A percentile compares a stretch with the other conserved stretches of the same genome.
Conservation (phyloP, 1,140 invertebrate species). For the Xylocopa sonorina region DNA sequence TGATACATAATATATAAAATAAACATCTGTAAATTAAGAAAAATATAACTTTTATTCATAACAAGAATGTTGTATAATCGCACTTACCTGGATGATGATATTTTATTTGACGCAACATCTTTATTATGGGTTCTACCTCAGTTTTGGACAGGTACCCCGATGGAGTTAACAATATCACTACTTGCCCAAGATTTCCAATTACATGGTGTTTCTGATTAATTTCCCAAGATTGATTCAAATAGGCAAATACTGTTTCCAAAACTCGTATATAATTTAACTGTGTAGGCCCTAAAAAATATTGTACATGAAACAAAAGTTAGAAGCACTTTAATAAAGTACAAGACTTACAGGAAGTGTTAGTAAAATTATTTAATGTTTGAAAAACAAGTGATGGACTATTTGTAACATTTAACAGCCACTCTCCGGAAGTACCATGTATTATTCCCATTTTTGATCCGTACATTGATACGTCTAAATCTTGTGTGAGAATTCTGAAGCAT, state of each 20-base stretch:
- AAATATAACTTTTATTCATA: not conserved
- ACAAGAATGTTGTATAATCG: slow-evolving; percentile 5
- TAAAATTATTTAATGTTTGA: slow-evolving; percentile 56
- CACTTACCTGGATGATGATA: slow-evolving; percentile 66
- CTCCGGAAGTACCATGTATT: slow-evolving; percentile 83
- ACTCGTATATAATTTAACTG: slow-evolving; percentile 57
- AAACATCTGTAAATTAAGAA: slow-evolving; percentile 60
- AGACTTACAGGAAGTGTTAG: slow-evolving; percentile 60
- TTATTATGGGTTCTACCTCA: slow-evolving; percentile 50
- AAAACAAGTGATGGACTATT: slow-evolving; percentile 65
- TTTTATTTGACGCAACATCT: slow-evolving; percentile 60
- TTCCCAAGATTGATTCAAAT: slow-evolving; percentile 65
- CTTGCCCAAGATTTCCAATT: slow-evolving; percentile 69
- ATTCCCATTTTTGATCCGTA: slow-evolving; percentile 83
- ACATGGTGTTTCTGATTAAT: slow-evolving; percentile 46
- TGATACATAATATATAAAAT: slow-evolving; percentile 69
- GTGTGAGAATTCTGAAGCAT: slow-evolving; percentile 73
- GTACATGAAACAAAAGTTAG: not conserved
- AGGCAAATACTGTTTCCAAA: slow-evolving; percentile 51
- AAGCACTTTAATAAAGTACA: not conserved
- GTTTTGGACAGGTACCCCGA: slow-evolving; percentile 31
- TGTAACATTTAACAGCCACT: slow-evolving; percentile 82
- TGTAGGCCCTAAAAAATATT: slow-evolving; percentile 62
- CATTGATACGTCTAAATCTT: slow-evolving; percentile 82
- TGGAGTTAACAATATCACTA: slow-evolving; percentile 66